phyloP scores from a whole-genome alignment of 2,797 vertebrate genomes.

The Dendrocincla tyrannina region DNA sequence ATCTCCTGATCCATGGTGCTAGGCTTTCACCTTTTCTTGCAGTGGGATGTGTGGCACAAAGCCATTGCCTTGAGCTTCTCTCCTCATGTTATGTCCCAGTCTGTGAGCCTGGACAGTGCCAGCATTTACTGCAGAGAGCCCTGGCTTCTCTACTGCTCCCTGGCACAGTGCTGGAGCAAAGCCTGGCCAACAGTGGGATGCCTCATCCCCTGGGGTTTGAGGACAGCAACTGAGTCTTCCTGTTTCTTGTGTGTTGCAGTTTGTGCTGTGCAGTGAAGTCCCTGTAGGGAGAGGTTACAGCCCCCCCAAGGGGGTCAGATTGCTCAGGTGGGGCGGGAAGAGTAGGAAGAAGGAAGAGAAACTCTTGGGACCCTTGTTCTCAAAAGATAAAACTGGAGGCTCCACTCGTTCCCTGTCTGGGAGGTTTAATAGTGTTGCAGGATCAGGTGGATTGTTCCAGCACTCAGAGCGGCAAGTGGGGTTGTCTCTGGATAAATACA shows the following conservation, averaged over 20 bases:
- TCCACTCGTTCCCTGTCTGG: neutral
- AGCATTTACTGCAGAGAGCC: neutral
- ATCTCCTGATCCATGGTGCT: neutral
- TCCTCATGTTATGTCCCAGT: rapidly evolving
- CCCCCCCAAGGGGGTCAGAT: neutral
- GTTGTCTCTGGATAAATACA: neutral
- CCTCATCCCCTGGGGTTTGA: neutral
- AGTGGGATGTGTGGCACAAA: neutral
- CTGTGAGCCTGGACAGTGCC: neutral
- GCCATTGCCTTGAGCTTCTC: neutral
- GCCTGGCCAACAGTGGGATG: rapidly evolving
- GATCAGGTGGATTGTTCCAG: neutral
- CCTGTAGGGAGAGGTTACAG: neutral
- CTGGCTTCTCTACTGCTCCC: neutral
- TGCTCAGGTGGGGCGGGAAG: neutral
- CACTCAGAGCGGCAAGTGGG: neutral
- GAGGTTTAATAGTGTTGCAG: neutral
- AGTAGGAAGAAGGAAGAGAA: neutral
- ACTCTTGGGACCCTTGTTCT: neutral
- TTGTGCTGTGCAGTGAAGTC: neutral
- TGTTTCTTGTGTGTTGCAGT: neutral
- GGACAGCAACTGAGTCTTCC: neutral
- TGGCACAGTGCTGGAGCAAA: neutral
- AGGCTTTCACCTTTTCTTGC: neutral
- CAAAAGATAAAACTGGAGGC: neutral